Evolutionary conservation across 2,797 vertebrate genomes (phyloP).

Genomic region (Lemur catta): DNA sequence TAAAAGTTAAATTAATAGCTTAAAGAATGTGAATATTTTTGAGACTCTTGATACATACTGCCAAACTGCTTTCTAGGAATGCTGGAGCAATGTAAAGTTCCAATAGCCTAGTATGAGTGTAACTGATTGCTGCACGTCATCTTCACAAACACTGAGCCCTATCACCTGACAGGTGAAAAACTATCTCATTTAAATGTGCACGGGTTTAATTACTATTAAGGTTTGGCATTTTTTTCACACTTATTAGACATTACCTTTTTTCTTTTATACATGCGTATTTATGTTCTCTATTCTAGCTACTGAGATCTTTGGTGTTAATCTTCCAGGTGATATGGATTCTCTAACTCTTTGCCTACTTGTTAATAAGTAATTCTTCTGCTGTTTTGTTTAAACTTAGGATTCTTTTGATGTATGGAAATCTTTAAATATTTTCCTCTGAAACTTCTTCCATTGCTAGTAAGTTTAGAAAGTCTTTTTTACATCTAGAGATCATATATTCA

Average conservation of each 20-base stretch:
- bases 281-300: neutral
- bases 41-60: neutral
- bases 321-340: neutral
- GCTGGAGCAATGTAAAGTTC: neutral
- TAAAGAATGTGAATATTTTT: neutral
- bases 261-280: neutral
- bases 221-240: neutral
- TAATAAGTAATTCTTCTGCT: neutral
- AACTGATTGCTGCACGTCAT: neutral
- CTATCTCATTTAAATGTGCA: neutral
- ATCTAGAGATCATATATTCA: neutral
- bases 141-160: neutral
- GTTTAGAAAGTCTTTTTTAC: neutral
- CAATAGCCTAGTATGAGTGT: neutral
- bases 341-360: neutral
- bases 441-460: neutral
- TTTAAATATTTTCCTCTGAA: conserved; percentile 29
- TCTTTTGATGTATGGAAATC: neutral
- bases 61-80: conserved; percentile 4
- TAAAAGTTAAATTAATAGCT: neutral
- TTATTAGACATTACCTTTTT: neutral
- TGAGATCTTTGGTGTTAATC: neutral
- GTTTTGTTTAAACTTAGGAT: conserved; percentile 24
- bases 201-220: neutral
- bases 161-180: neutral